Conservation (phyloP, 2,888 invertebrate genomes). For the Omphaloscelis lunosa region DNA sequence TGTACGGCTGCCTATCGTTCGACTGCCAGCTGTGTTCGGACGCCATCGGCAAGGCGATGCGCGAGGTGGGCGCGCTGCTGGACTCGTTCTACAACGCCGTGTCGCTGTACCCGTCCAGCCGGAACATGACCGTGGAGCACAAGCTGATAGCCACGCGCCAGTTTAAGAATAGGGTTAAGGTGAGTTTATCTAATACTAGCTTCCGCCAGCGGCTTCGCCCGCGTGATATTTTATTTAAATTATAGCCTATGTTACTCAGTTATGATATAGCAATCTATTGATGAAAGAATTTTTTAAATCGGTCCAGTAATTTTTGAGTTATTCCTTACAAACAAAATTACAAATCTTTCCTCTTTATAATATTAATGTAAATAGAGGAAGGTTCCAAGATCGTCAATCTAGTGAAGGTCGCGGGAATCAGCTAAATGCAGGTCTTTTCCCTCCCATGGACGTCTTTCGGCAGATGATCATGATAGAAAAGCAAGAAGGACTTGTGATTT, state of each 20-base stretch:
- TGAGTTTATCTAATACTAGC: not conserved
- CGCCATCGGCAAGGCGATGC: conserved; percentile 94
- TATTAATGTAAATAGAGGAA: not conserved
- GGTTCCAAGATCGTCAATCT: not conserved
- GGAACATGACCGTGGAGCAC: conserved; percentile 94
- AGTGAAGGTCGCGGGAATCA: not conserved
- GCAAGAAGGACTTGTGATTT: no score
- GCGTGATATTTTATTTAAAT: no score
- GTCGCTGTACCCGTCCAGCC: conserved; percentile 95
- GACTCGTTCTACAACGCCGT: conserved; percentile 94
- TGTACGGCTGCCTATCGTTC: conserved; percentile 93
- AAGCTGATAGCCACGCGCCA: conserved; percentile 91
- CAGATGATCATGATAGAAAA: not conserved
- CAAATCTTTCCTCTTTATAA: no score
- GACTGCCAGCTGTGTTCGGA: conserved; percentile 93
- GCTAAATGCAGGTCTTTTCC: not conserved
- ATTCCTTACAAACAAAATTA: no score
- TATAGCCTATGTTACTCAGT: no score
- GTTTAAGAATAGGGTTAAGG: conserved; percentile 86
- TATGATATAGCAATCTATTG: no score
- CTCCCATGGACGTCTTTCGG: not conserved
- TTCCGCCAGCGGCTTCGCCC: no score
- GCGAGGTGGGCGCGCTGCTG: conserved; percentile 93
- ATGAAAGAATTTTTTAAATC: no score
- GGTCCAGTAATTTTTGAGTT: no score